Evolutionary conservation across 2,888 invertebrate species (phyloP), one percentile per base, ranked within the genome.

Genomic region (Noctua fimbriata): DNA sequence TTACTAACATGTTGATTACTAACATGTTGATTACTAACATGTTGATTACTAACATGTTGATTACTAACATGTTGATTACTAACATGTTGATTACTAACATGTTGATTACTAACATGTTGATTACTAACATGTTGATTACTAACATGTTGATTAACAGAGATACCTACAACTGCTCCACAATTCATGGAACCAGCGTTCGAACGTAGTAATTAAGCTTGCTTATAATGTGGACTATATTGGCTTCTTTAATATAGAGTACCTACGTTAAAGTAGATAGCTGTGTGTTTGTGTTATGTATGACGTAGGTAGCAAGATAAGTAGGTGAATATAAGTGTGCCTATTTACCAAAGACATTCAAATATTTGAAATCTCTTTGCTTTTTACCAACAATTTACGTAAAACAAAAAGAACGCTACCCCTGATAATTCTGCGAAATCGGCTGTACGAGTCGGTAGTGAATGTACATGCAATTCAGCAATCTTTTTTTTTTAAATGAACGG

Each of bases 171-270:
- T 81, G 78, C 71, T 87, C 74, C 83, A 69, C 55, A 83, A 88
- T 89, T 84, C 84, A 88, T 87, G 60, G 81, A 79, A 83, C 76
- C 65, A 69, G 65, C 73, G 73, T 86, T 84, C 75, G 82, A 82
- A 79, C 81, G 55, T 36, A 36, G 41, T 77, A 79, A 82, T 78
- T 85, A 77, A 75, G 76, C 66, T 41, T 76, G 76, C 65, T 41
- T 76, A 76, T 58, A 79, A 84, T 83, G 55, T 66, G 69, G 32
- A 76, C 58, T 77, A 76, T 80, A 83, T 77, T 70, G 55, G 58
- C 18, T 58, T 76, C 72, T 83, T 79, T 72, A 87, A 81, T 87
- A 84, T 82, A 78, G 66, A 84, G 60, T n/a, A 55, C 21, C 7
- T 67, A n/a, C 7, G 18, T 28, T 44, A 1, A 7, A 41, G 10